Evolutionary conservation across 2,888 invertebrate genomes (phyloP), one percentile per base, ranked within the genome.

Genomic region (Congeria kusceri): DNA sequence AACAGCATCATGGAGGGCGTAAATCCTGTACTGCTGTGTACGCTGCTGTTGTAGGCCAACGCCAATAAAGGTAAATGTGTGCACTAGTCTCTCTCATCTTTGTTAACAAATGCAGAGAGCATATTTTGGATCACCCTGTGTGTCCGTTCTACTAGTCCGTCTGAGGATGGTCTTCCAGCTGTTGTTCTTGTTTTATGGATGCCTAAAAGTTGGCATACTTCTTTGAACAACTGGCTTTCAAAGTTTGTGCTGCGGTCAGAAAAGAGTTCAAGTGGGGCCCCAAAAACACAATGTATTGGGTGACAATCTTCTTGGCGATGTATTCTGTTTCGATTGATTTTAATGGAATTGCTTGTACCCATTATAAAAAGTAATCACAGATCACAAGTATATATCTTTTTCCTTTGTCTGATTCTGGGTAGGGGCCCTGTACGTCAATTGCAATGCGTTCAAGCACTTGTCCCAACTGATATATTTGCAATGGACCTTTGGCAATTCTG

Each of bases 31-130:
- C 68, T 53, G 32, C 62, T 67, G 62, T 80, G 80, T 18, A 77
- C 57, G 27, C 65, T 25, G 20, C 70, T 61, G 46, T 69, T 66
- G 57, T 68, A 83, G 11, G 83, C 77, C 56, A 68, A 32, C 47
- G 67, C 61, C 3, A 80, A 15, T 25, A 72, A 46, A 32, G 71
- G 71, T 44, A 83, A 44, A 47, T 72, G 39, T 47, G 64, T 53
- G 64, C 71, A 56, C 78, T 69, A 80, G 63, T 84, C 70, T 9
- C 47, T 65, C 29, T 80, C 70, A 44, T 78, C 49, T 49, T 67
- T 39, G 13, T 65, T 56, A 0, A 79, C 77, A 62, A 63, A 76
- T 9, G 77, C 32, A 15, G 69, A 39, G 15, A 78, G 44, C 73
- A 84, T 80, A 23, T 70, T 67, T 29, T 70, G 49, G 11, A 83